Evolutionary conservation across 2,888 invertebrate species (phyloP), one percentile per base, ranked within the genome.

Genomic region (Ctenicera cuprea): DNA sequence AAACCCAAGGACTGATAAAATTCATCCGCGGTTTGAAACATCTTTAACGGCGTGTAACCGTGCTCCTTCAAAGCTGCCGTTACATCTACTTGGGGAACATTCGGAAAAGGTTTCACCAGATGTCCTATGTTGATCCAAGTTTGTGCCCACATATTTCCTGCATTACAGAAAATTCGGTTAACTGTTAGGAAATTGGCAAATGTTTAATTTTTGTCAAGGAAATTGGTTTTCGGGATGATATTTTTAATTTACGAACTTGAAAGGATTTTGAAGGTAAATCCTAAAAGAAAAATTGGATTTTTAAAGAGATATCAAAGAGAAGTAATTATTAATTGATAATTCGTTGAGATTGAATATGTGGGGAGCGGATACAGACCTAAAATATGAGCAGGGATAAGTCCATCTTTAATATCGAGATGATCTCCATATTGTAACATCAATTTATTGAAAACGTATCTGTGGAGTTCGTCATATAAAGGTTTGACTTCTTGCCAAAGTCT

Each of bases 91-190:
- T 86, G 81, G 41, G 78, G 78, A 3, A 80, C 83, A 52, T 86
- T 83, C 0, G 89, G 88, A 78, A 87, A 89, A 0, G 86, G 87
- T 73, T 87, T 88, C 16, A 92, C 89, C 76, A 89, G 86, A 54
- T 88, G 84, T 38, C 83, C 84, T 2, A 88, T 74, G 68, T 87
- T 86, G 76, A 88, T 88, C 92, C 92, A 92, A 64, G 88, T 87
- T 82, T 92, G 92, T 3, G 91, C 91, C 92, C 92, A 92, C 83
- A 92, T 87, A 78, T 91, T 92, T 30, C 92, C 92, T 92, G 9
- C 3, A 22, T 50, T 48, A 7, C 3, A 12, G n/a, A 12, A 12
- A 38, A 14, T 14, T n/a, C n/a, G n/a, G 7, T 41, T 41, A 41
- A 1, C n/a, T 41, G 33, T 7, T n/a, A 41, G 41, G 41, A 41